Base-by-base conservation (phyloP, 2,888 invertebrate genomes). In the Electrophaes corylata region DNA sequence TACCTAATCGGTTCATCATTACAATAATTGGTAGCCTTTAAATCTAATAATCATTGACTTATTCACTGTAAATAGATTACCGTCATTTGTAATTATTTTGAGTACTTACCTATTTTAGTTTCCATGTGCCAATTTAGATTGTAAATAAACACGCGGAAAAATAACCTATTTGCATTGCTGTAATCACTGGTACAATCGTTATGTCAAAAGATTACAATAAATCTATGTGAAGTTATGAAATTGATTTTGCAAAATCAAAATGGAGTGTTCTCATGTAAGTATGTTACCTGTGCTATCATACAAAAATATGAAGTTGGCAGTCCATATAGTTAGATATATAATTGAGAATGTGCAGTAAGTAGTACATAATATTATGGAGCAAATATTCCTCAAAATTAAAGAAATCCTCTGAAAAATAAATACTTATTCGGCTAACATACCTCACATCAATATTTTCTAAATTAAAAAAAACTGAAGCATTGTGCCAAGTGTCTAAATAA, bases 121-220 rank as follows among this genome's bases (percentile, higher is more conserved):
- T 57, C 61, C 66, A 66, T 67, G 66, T 65, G 60, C 61, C 65
- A 65, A 61, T 57, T 66, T 65, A 57, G 57, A 65, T 66, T 64
- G 71, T 75, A 76, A 76, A 77, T 71, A 77, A 78, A 78, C 77
- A 77, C 72, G 78, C 74, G 73, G 73, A 64, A 69, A 67, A 77
- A 66, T 80, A 81, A 83, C 82, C 83, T 83, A 80, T 67, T 66
- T 69, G 64, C 63, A 50, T 69, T 64, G 41, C 59, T 65, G 59
- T 67, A 56, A 61, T 60, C 57, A 54, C 39, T 62, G 60, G 54
- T 60, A 58, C 60, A 65, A 60, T 57, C 60, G 53, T 65, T 62
- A 65, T 67, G 59, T 65, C 67, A 69, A 66, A 67, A 62, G 60
- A 65, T 65, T 62, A 65, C 49, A 66, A 65, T 71, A 54, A 64